These are phyloP conservation scores for Laupala kohalensis DNA, from an alignment of 1,140 invertebrate genomes.

Conservation along the genomic window DNA sequence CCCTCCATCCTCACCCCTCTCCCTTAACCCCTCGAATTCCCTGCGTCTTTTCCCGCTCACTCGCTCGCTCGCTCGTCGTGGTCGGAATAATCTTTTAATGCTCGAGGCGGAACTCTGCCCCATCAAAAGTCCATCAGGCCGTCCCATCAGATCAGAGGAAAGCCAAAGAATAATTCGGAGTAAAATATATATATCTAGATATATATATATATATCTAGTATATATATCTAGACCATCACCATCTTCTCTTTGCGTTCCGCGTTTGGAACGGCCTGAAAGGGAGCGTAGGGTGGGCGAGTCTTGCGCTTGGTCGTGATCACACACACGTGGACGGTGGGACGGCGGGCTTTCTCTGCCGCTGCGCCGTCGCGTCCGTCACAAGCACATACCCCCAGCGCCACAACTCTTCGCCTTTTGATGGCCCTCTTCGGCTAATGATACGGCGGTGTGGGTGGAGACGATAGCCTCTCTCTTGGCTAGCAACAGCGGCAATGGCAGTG, in stretches of 20 bases:
- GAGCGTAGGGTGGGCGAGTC: not conserved
- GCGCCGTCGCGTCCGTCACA: not conserved
- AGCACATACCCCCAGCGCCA: not conserved
- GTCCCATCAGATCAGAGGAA: conserved; percentile 8
- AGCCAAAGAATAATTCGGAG: conserved; percentile 5
- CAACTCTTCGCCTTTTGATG: not conserved
- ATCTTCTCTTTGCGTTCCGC: not conserved
- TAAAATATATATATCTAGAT: not conserved
- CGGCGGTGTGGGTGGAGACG: not conserved
- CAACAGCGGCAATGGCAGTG: not conserved
- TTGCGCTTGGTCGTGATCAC: too few relatives aligned
- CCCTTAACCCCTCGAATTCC: not conserved
- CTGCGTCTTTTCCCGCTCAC: not conserved
- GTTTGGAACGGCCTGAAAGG: not conserved
- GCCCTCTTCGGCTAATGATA: not conserved
- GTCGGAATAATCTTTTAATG: conserved; percentile 7
- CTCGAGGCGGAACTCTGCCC: conserved; percentile 4
- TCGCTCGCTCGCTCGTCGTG: not conserved
- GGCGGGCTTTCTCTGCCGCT: not conserved
- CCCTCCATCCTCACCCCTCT: too few relatives aligned
- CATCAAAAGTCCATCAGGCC: conserved; percentile 6
- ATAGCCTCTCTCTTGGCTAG: too few relatives aligned
- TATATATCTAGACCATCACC: not conserved
- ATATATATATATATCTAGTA: too few relatives aligned
- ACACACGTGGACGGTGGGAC: not conserved